Evolutionary conservation across 2,113 vertebrate species (phyloP).

Genomic region (Mirza zaza): DNA sequence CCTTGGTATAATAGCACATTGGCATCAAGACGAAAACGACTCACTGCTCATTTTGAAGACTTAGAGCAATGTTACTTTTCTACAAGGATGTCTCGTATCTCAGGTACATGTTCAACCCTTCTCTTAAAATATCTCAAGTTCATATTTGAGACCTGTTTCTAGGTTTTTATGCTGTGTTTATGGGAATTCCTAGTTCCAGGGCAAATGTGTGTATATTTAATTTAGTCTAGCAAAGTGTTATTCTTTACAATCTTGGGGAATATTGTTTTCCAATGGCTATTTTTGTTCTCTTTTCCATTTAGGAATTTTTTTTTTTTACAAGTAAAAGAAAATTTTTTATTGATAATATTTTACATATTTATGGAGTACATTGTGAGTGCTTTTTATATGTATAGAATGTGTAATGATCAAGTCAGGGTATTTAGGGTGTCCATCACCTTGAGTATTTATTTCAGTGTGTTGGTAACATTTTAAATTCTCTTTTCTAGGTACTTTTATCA

Average conservation of each 20-base stretch:
- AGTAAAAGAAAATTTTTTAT: no score
- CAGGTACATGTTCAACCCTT: slow-evolving; percentile 84
- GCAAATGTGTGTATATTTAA: not conserved
- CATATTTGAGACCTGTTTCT: slow-evolving; percentile 23
- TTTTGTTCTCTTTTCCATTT: not conserved
- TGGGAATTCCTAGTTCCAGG: not conserved
- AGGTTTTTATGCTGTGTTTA: not conserved
- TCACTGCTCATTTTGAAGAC: slow-evolving; percentile 98
- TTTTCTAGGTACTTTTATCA: no score
- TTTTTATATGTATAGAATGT: no score
- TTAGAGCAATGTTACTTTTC: slow-evolving; percentile 99
- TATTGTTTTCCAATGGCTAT: not conserved
- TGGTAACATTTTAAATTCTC: no score
- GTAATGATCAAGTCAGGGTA: no score
- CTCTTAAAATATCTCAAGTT: slow-evolving; percentile 17
- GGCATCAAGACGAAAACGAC: slow-evolving; percentile 94
- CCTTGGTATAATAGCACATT: slow-evolving; percentile 98
- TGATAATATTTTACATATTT: no score
- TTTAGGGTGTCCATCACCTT: no score
- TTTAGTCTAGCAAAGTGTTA: not conserved
- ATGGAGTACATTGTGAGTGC: no score
- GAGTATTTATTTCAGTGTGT: no score
- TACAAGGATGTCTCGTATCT: slow-evolving; percentile 96
- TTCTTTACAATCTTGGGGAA: not conserved
- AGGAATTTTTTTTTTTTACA: not conserved